Base-by-base conservation (phyloP, 2,797 vertebrate genomes). In the Melanotaenia trifasciata region DNA sequence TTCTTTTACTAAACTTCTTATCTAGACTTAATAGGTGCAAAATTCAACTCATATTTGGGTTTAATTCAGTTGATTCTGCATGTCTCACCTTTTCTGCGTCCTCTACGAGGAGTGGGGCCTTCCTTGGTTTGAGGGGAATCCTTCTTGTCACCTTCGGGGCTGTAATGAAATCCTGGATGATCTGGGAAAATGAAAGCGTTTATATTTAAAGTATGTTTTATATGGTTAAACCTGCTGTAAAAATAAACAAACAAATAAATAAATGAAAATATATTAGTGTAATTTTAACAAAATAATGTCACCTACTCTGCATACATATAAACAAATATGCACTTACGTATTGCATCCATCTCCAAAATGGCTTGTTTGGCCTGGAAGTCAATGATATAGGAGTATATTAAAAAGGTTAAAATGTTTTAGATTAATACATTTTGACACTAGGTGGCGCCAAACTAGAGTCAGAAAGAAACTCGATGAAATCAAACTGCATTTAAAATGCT, bases 321-420 rank as follows among this genome's bases (percentile, higher is more conserved):
- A 36, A 13, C 20, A 64, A 53, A 65, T 24, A 40, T 24, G 3
- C 51, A 97, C 97, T 98, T 96, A 99, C 98, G 94, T 85, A 96
- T 95, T 51, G 96, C 96, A 91, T 99, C 98, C 98, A 99, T 99
- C 90, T 99, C 98, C 47, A 99, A 91, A 95, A 99, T 98, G 43
- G 97, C 98, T 94, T 98, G 97, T 70, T 99, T 99, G 80, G 98
- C 98, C 98, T 99, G 84, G 13, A 89, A 81, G 65, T 47, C 28
- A 92, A 68, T 24, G 7, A 26, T 28, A 28, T 30, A 11, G 20
- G 20, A 53, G 13, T n/a, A n/a, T 47, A 10, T 65, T 65, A 4
- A 56, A 32, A 4, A 45, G 4, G 57, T 58, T 61, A 40, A 10
- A 30, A 30, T n/a, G 20, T 38, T 9, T 18, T 24, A 20, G 1